Percentiles rank a stretch among this genome's conserved stretches.
phyloP scores from a whole-genome alignment of 2,113 vertebrate genomes.

The Albula glossodonta region DNA sequence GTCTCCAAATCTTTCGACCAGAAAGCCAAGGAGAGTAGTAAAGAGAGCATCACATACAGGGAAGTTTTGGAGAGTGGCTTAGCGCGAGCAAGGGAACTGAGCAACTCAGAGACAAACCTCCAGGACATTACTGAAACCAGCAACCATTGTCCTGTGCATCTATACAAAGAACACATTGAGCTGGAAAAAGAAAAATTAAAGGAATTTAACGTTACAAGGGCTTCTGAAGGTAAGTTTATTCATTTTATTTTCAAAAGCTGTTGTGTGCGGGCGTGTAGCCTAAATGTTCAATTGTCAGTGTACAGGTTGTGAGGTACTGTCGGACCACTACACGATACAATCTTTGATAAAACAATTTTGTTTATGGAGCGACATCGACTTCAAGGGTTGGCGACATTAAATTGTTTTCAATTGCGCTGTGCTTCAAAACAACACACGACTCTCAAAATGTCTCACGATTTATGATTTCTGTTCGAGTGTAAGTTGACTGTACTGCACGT shows the following conservation, averaged over 20 bases:
- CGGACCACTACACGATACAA: not conserved
- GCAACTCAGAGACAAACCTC: conserved; percentile 81
- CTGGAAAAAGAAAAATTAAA: conserved; percentile 91
- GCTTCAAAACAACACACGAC: too few relatives aligned
- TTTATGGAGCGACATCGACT: not conserved
- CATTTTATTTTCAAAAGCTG: not conserved
- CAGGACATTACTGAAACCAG: conserved; percentile 85
- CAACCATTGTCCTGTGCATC: conserved; percentile 85
- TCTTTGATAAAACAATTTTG: not conserved
- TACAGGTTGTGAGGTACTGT: not conserved
- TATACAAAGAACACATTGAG: conserved; percentile 90
- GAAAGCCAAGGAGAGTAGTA: conserved; percentile 90
- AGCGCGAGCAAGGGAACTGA: conserved; percentile 86
- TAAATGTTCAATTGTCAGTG: not conserved
- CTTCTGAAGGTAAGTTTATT: conserved; percentile 82
- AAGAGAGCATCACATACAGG: conserved; percentile 92
- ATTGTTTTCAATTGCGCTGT: too few relatives aligned
- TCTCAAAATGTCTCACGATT: not conserved
- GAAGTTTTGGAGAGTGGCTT: conserved; percentile 98
- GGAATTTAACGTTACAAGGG: conserved; percentile 83
- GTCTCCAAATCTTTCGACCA: conserved; percentile 98
- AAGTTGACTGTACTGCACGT: not conserved
- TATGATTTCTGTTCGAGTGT: not conserved
- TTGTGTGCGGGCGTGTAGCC: not conserved
- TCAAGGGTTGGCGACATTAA: not conserved